Conservation (phyloP, 2,797 vertebrate species). For the Hylomyscus alleni region DNA sequence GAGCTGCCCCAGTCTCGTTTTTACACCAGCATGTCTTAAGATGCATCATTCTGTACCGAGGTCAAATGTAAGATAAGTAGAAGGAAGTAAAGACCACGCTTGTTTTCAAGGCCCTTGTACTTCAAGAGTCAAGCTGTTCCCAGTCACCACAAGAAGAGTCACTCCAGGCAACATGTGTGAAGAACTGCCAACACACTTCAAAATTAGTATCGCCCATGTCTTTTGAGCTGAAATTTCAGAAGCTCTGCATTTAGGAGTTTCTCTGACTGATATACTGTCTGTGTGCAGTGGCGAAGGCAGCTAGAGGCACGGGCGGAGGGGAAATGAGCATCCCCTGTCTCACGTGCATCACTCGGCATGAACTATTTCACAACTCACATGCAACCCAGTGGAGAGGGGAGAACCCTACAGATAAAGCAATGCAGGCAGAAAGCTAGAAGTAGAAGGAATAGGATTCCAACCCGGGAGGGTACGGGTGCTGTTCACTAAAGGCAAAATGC, state of each 20-base stretch:
- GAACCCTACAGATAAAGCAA: not conserved
- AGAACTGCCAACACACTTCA: not conserved
- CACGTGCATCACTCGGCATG: accelerated
- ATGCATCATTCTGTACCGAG: accelerated
- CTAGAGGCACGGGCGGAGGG: accelerated
- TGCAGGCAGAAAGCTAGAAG: not conserved
- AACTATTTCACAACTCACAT: too few relatives aligned
- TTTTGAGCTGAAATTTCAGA: not conserved
- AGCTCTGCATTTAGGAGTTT: not conserved
- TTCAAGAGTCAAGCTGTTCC: not conserved
- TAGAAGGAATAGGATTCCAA: too few relatives aligned
- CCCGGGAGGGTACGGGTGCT: not conserved
- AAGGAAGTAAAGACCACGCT: not conserved
- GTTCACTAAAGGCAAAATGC: not conserved
- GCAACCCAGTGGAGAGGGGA: not conserved
- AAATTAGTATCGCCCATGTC: not conserved
- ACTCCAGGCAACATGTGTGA: not conserved
- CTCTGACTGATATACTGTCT: not conserved
- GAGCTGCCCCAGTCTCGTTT: not conserved
- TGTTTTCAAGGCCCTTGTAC: not conserved
- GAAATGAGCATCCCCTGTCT: accelerated
- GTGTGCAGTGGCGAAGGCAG: not conserved
- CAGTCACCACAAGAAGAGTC: not conserved
- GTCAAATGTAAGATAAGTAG: not conserved
- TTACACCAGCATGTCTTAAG: not conserved